These are phyloP conservation scores for Umimayanthus chanpuru DNA, from an alignment of 92 coral and sea anemone species.

Conservation along the genomic window DNA sequence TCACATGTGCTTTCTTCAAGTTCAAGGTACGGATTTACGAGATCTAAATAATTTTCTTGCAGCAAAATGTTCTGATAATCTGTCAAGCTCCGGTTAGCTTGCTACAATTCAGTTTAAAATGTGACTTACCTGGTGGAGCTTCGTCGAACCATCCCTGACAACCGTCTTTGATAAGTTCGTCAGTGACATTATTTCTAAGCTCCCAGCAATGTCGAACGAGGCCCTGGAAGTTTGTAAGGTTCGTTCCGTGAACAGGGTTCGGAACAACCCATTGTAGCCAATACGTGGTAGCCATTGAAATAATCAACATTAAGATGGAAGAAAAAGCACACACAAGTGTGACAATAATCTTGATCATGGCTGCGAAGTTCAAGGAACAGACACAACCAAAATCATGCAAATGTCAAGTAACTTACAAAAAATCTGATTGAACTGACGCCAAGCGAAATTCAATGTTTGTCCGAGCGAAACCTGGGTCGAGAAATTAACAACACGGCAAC, in stretches of 20 bases:
- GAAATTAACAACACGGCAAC: not conserved
- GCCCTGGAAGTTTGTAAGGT: conserved; percentile 76
- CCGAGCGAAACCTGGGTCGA: conserved; percentile 19
- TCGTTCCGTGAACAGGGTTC: conserved; percentile 54
- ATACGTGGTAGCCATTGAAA: conserved; percentile 90
- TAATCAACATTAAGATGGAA: conserved; percentile 88
- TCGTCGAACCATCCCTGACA: conserved; percentile 36
- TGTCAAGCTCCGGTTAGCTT: not conserved
- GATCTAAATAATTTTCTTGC: not conserved
- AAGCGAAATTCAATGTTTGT: conserved; percentile 4
- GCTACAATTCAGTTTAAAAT: not conserved
- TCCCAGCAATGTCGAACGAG: conserved; percentile 79
- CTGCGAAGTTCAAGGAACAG: conserved; percentile 22
- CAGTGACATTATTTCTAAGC: conserved; percentile 70
- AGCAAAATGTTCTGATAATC: not conserved
- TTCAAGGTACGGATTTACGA: not conserved
- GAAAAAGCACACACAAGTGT: conserved; percentile 87
- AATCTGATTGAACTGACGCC: conserved; percentile 15
- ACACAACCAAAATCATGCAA: conserved; percentile 10
- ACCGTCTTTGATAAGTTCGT: conserved; percentile 48
- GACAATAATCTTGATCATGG: conserved; percentile 94
- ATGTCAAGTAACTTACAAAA: not conserved
- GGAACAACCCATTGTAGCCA: conserved; percentile 88
- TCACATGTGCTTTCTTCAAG: not conserved
- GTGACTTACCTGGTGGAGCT: conserved; percentile 33